phyloP scores from a whole-genome alignment of 1,140 invertebrate species.

The Bombus cullumanus region DNA sequence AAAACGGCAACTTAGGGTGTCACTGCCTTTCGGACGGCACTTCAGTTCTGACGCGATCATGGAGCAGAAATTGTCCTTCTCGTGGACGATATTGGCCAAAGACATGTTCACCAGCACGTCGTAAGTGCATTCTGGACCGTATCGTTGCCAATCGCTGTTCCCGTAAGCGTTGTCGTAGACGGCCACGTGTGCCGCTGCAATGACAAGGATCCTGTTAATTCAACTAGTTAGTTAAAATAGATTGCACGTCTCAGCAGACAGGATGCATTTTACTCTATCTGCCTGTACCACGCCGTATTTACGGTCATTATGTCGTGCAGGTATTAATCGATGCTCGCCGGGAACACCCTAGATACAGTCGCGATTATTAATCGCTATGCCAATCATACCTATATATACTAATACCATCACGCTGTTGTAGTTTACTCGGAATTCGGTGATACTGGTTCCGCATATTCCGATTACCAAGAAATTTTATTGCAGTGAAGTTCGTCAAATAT shows the following conservation, averaged over 20 bases:
- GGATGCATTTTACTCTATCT: not conserved
- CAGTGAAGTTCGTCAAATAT: no score
- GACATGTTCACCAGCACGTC: conserved; percentile 57
- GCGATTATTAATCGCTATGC: not conserved
- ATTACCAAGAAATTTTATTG: no score
- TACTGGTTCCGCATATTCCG: no score
- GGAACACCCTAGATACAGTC: no score
- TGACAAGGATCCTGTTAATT: not conserved
- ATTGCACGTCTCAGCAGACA: not conserved
- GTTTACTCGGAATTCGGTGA: no score
- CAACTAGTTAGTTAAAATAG: not conserved
- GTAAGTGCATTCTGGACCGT: conserved; percentile 57
- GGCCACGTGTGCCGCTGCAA: conserved; percentile 41
- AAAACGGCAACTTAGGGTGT: conserved; percentile 52
- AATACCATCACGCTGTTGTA: no score
- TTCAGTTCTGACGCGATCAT: conserved; percentile 45
- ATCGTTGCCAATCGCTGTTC: conserved; percentile 15
- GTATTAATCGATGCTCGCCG: not conserved
- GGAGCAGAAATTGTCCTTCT: conserved; percentile 35
- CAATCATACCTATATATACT: no score
- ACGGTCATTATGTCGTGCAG: not conserved
- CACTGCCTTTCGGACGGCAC: conserved; percentile 44
- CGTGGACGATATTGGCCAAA: conserved; percentile 36
- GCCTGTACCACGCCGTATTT: not conserved
- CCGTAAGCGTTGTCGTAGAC: not conserved